Conservation (phyloP, 2,797 vertebrate genomes). For the Bothrops alternatus region DNA sequence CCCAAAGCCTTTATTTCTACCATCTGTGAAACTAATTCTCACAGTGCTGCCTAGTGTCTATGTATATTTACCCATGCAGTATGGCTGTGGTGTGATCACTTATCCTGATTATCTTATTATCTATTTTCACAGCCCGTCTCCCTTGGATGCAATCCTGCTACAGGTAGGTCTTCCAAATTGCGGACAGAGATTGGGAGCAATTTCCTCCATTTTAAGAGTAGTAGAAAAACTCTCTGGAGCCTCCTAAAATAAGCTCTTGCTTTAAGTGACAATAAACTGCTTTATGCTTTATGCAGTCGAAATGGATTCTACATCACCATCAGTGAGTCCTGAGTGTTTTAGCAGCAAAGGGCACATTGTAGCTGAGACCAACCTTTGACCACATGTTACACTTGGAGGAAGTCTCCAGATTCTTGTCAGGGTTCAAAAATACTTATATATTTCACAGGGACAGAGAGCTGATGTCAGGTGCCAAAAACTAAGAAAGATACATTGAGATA, state of each 20-base stretch:
- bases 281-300: background rate
- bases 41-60: too few species aligned
- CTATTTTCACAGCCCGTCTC: background rate
- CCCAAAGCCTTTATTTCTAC: background rate
- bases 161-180: background rate
- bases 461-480: background rate
- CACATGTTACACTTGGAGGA: background rate
- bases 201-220: background rate
- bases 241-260: background rate
- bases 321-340: background rate
- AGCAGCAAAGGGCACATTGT: background rate
- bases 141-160: background rate
- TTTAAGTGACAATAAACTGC: background rate
- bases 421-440: background rate
- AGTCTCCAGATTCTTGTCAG: background rate
- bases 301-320: background rate
- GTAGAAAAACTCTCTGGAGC: background rate
- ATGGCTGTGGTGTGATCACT: too few species aligned
- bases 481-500: background rate
- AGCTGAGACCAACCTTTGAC: background rate
- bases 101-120: too few species aligned
- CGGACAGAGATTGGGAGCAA: background rate
- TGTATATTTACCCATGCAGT: too few species aligned
- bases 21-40: background rate
- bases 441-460: background rate